Base-by-base conservation (phyloP, 2,888 invertebrate genomes). In the Rhagonycha lutea region DNA sequence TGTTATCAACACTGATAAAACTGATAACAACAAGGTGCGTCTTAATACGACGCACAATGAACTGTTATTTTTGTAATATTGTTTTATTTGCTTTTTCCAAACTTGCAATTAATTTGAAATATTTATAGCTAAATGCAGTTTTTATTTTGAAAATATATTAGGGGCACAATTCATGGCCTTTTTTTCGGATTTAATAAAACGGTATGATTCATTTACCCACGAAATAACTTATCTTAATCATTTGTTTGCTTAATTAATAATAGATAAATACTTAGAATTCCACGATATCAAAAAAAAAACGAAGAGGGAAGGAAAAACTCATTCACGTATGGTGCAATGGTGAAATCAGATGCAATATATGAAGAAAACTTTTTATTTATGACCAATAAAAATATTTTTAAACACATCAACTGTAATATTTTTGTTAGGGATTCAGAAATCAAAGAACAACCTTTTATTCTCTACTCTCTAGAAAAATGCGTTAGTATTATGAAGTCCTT, bases 1-100 rank as follows among this genome's bases (percentile, higher is more conserved):
- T 72, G 77, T 77, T 77, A 77, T 77, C 77, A 67, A 9, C 23
- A 47, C 69, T 69, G 77, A 77, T 77, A 77, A 76, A 14, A 32
- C 18, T 69, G 77, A 77, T 77, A 74, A 74, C 14, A 24, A 47
- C 14, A 68, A 72, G 77, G 77, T 74, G 77, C 72, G 77, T 73
- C 74, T 69, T 65, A 24, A 26, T 23, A 69, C 74, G 74, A 76
- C 76, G 69, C 74, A 76, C 68, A 76, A 14, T 47, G n/a, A 32
- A 5, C 32, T 5, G 32, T 5, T 32, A 12, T 32, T 32, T 26
- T 32, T 12, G 32, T 24, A 23, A 63, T 7, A 23, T 11, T 63
- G 4, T 12, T 63, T 14, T 63, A 63, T 63, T 12, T 3, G 9
- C 23, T 63, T 63, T 24, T 24, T 2, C 7, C 11, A 5, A 24